Evolutionary conservation across 2,113 vertebrate species (phyloP).

Genomic region (Picathartes gymnocephalus): DNA sequence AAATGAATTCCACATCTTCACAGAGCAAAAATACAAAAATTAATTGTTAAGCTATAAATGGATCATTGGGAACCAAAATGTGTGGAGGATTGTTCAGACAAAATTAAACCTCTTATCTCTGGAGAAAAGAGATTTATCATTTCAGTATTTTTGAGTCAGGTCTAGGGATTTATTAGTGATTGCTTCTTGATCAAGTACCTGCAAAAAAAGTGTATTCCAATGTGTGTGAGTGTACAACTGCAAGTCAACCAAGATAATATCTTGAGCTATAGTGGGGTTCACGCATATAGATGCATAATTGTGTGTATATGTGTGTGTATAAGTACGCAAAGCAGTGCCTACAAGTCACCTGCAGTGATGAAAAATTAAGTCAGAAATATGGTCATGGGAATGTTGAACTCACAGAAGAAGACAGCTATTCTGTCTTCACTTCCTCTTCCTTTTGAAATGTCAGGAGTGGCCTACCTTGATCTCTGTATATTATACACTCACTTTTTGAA

Average conservation of each 20-base stretch:
- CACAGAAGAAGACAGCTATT: neutral
- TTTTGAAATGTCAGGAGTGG: neutral
- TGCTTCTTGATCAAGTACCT: neutral
- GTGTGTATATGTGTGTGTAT: neutral
- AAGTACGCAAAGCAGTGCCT: neutral
- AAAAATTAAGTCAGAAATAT: neutral
- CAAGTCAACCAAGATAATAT: neutral
- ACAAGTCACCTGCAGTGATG: neutral
- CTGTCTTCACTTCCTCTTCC: neutral
- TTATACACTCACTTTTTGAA: neutral
- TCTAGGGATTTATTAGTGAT: neutral
- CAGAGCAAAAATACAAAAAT: slow-evolving; percentile 15
- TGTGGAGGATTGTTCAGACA: neutral
- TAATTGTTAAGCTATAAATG: slow-evolving; percentile 48
- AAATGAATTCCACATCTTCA: slow-evolving; percentile 54
- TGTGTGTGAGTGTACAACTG: neutral
- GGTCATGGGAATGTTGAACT: neutral
- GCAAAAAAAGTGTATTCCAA: neutral
- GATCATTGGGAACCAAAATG: slow-evolving; percentile 5
- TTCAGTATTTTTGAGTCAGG: neutral
- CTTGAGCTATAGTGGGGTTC: neutral
- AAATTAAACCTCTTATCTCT: neutral
- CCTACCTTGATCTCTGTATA: neutral
- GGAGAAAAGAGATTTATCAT: neutral
- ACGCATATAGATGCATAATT: neutral